These are phyloP conservation scores for Bombus cullumanus DNA, from an alignment of 1,140 invertebrate genomes.

Conservation along the genomic window DNA sequence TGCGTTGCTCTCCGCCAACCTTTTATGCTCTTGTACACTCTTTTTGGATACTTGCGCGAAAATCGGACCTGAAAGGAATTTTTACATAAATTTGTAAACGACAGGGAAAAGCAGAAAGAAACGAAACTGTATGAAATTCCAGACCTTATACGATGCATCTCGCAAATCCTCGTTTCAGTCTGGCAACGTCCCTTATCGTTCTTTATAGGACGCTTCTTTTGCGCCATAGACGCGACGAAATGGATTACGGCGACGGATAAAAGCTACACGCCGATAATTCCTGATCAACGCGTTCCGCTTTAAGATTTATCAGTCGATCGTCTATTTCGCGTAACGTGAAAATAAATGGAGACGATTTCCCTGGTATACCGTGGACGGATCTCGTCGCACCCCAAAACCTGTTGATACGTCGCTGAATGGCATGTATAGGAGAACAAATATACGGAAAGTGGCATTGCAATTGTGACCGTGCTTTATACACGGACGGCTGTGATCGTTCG, in stretches of 20 bases:
- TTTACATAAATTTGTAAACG: constrained; percentile 41
- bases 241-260: neutral
- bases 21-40: neutral
- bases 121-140: constrained; percentile 44
- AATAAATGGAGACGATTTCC: constrained; percentile 47
- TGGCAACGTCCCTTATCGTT: constrained; percentile 46
- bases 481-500: neutral
- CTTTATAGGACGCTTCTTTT: constrained; percentile 36
- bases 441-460: constrained; percentile 25
- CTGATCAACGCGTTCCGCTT: constrained; percentile 25
- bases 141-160: constrained; percentile 7
- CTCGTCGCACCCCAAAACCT: constrained; percentile 38
- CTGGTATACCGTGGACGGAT: constrained; percentile 20
- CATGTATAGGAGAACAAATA: constrained; percentile 35
- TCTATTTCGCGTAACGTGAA: constrained; percentile 2
- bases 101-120: constrained; percentile 6
- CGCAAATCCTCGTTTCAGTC: constrained; percentile 40
- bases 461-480: constrained; percentile 6
- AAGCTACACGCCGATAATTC: constrained; percentile 13
- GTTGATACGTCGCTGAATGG: constrained; percentile 47
- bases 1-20: neutral
- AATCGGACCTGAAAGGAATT: constrained; percentile 3
- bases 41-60: neutral
- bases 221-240: neutral
- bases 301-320: constrained; percentile 19